Conservation (phyloP, 2,113 vertebrate genomes). For the Tamias sibiricus region DNA sequence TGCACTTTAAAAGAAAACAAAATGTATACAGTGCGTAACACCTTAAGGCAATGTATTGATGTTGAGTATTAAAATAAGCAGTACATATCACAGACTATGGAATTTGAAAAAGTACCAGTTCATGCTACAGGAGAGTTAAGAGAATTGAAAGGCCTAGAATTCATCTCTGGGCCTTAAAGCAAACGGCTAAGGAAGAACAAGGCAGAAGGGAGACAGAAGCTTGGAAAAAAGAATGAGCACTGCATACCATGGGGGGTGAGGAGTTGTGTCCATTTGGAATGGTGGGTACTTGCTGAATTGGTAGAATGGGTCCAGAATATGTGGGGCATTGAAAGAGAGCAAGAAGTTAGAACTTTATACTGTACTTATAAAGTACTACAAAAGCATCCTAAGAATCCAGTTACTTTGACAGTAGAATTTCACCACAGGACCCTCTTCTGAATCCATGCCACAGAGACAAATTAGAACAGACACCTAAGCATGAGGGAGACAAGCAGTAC, state of each 20-base stretch:
- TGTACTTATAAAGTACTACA: slow-evolving; percentile 74
- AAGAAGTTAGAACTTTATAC: slow-evolving; percentile 84
- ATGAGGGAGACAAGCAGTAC: neutral
- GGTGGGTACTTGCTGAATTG: slow-evolving; percentile 85
- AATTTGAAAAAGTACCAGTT: slow-evolving; percentile 59
- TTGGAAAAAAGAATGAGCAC: slow-evolving; percentile 77
- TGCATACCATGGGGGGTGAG: slow-evolving; percentile 83
- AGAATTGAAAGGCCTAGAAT: slow-evolving; percentile 53
- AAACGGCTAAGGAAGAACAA: slow-evolving; percentile 57
- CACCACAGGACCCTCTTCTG: neutral
- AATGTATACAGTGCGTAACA: slow-evolving; percentile 26
- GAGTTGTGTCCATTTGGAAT: slow-evolving; percentile 84
- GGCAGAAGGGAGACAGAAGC: slow-evolving; percentile 24
- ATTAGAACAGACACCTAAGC: slow-evolving; percentile 34
- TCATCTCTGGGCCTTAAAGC: slow-evolving; percentile 62
- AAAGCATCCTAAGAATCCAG: slow-evolving; percentile 74
- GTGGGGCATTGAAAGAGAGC: slow-evolving; percentile 84
- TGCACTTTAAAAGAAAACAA: slow-evolving; percentile 50
- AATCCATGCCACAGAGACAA: neutral
- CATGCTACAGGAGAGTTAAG: slow-evolving; percentile 69
- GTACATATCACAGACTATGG: slow-evolving; percentile 38
- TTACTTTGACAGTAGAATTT: slow-evolving; percentile 53
- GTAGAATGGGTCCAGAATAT: slow-evolving; percentile 85
- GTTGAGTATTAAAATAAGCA: slow-evolving; percentile 70
- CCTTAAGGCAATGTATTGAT: slow-evolving; percentile 64